phyloP scores from a whole-genome alignment of 2,797 vertebrate genomes.

The Anisognathus igniventris region DNA sequence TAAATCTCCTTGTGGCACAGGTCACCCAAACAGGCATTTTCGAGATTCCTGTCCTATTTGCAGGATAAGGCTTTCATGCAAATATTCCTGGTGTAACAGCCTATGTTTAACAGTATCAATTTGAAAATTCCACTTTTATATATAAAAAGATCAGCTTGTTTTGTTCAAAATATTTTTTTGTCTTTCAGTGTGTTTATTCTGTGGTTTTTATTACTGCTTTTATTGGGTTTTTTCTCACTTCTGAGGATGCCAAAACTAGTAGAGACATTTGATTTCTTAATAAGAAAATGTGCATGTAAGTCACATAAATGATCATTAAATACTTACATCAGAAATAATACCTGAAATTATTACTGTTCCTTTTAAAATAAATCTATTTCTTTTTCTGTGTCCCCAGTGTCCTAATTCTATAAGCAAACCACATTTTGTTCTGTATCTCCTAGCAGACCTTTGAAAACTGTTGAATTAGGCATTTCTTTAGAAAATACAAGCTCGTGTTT shows the following conservation, averaged over 20 bases:
- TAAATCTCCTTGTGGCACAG: not conserved
- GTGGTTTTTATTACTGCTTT: not conserved
- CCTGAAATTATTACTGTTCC: not conserved
- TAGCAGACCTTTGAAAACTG: not conserved
- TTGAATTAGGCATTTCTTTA: not conserved
- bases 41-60: not conserved
- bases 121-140: not conserved
- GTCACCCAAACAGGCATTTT: not conserved
- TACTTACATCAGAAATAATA: not conserved
- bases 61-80: not conserved
- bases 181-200: not conserved
- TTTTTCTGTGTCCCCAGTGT: not conserved
- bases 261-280: not conserved
- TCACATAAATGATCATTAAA: not conserved
- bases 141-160: not conserved
- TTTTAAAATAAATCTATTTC: not conserved
- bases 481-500: not conserved
- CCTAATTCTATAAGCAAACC: not conserved
- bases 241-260: not conserved
- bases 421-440: not conserved
- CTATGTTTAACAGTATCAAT: not conserved
- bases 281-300: not conserved
- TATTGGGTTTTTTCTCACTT: not conserved
- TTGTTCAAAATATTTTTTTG: not conserved
- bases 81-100: not conserved